Evolutionary conservation across 2,113 vertebrate species (phyloP).

Genomic region (Spea multiplicata): DNA sequence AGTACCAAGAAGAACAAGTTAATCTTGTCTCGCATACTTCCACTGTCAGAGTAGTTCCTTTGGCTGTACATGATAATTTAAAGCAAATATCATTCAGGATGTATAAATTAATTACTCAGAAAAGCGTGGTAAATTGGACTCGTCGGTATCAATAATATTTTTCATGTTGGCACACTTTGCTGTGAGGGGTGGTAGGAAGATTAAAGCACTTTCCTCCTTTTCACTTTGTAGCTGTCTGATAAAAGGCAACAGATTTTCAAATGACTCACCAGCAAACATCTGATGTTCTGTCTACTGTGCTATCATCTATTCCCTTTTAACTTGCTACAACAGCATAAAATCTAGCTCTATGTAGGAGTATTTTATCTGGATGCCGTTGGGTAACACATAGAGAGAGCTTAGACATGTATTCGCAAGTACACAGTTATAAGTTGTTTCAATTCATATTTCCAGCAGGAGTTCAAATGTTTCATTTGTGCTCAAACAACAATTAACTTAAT

Average conservation of each 20-base stretch:
- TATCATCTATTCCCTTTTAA: conserved; percentile 37
- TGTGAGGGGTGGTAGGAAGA: conserved; percentile 24
- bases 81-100: conserved; percentile 32
- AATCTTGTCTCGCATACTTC: too few relatives aligned
- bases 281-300: conserved; percentile 13
- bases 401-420: background rate
- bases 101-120: conserved; percentile 31
- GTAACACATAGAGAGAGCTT: background rate
- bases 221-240: conserved; percentile 29
- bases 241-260: conserved; percentile 31
- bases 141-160: conserved; percentile 28
- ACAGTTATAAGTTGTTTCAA: background rate
- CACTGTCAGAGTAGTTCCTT: conserved; percentile 11
- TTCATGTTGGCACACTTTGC: conserved; percentile 24
- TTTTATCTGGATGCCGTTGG: background rate
- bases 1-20: too few relatives aligned
- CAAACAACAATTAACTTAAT: too few relatives aligned
- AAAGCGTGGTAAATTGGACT: conserved; percentile 28
- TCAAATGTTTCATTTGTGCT: too few relatives aligned
- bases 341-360: background rate
- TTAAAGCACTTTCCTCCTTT: conserved; percentile 18
- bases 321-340: background rate
- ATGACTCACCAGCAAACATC: conserved; percentile 10
- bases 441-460: too few relatives aligned
- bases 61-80: background rate